Conservation (phyloP, 2,888 invertebrate genomes). For the Apotomis capreana region DNA sequence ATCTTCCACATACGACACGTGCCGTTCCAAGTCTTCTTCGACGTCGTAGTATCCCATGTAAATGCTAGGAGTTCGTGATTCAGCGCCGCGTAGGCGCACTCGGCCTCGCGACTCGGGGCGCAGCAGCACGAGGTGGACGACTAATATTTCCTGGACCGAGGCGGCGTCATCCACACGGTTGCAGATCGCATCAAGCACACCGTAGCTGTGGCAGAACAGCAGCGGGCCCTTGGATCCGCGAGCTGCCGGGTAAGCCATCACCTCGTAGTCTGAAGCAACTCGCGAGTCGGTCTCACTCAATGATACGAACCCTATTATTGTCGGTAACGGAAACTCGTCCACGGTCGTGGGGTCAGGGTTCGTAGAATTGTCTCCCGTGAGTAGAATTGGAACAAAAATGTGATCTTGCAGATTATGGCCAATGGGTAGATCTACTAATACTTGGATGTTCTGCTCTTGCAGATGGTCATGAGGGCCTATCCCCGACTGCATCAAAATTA, state of each 20-base stretch:
- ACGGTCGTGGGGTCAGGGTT: constrained; percentile 11
- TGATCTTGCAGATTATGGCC: constrained; percentile 66
- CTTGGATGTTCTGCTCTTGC: constrained; percentile 50
- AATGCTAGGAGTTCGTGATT: neutral
- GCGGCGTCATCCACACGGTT: neutral
- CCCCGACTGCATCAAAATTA: constrained; percentile 67
- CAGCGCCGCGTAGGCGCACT: neutral
- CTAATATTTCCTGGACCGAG: no score
- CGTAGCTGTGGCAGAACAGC: neutral
- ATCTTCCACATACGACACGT: neutral
- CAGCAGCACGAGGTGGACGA: no score
- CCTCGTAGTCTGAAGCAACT: neutral
- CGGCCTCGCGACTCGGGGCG: neutral
- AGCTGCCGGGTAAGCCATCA: neutral
- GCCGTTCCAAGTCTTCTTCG: neutral
- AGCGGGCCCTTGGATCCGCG: neutral
- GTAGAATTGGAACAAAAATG: constrained; percentile 49
- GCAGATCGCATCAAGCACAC: neutral
- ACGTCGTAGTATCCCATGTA: neutral
- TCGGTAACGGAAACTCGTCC: constrained; percentile 7
- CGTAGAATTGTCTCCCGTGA: neutral
- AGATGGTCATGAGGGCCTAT: constrained; percentile 62
- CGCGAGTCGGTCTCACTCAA: neutral
- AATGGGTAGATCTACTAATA: constrained; percentile 59
- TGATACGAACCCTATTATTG: constrained; percentile 9